A percentile compares a stretch with the other conserved stretches of the same genome.
Evolutionary conservation across 2,888 invertebrate species (phyloP).

Genomic region (Acanthosepion lycidas): DNA sequence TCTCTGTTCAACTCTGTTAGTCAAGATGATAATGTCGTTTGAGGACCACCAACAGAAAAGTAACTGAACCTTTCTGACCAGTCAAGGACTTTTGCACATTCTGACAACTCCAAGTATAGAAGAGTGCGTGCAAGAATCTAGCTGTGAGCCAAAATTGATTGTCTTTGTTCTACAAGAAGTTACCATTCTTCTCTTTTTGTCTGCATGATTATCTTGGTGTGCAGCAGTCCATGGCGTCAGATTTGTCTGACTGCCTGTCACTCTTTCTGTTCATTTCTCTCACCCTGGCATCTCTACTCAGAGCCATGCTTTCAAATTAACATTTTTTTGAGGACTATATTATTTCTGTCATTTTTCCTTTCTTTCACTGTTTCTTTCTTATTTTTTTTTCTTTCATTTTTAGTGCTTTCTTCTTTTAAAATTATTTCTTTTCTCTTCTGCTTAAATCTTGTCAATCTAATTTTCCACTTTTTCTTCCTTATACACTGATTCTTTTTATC

Average conservation of each 20-base stretch:
- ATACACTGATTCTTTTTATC: no score
- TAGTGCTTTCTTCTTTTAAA: neutral
- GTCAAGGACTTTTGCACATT: neutral
- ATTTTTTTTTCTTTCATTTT: neutral
- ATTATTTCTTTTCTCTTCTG: neutral
- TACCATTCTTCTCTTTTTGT: slow-evolving; percentile 3
- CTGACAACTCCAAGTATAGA: neutral
- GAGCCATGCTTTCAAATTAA: neutral
- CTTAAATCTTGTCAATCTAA: neutral
- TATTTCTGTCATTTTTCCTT: neutral
- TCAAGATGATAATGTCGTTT: neutral
- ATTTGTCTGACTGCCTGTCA: neutral
- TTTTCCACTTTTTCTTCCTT: no score
- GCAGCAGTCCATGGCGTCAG: neutral
- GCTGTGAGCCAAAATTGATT: neutral
- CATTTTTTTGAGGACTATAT: neutral
- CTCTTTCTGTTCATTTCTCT: neutral
- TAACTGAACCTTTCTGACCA: neutral
- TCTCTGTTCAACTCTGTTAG: neutral
- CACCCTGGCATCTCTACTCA: neutral
- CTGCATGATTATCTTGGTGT: slow-evolving; percentile 22
- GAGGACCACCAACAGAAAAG: neutral
- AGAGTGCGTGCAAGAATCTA: neutral
- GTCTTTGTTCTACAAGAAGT: slow-evolving; percentile 11
- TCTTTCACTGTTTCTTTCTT: neutral